Base-by-base conservation (phyloP, 2,888 invertebrate genomes). In the Bellardia pandia region DNA sequence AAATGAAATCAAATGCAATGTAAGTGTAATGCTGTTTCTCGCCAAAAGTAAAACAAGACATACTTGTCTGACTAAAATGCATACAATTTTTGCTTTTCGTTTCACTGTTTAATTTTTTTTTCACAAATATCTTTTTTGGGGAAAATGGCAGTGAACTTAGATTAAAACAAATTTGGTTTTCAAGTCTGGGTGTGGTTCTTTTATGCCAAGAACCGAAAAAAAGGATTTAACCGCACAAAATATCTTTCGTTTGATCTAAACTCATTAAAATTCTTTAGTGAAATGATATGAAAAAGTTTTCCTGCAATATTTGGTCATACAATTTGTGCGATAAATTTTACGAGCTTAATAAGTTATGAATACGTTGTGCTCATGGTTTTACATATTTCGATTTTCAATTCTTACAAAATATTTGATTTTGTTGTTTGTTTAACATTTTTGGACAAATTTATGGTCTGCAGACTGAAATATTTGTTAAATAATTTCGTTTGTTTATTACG, bases 381-480 rank as follows among this genome's bases (percentile, higher is more conserved):
- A 23, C 23, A 23, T 23, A 30, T 13, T 60, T 37, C 68, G 51
- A 58, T 64, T 71, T 78, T 42, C n/a, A 66, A 56, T 77, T 64
- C 45, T 69, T 48, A 58, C 23, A 72, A 64, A 64, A 62, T 53
- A 30, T 42, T 53, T 37, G 33, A 37, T 37, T 37, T 37, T 37
- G 11, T 45, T 45, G 13, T 45, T 9, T 45, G 13, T 45, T 13
- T 4, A 45, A 13, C 13, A 45, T 48, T 42, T 45, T 82, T 23
- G 60, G 13, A 72, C 51, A 84, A 62, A 80, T 83, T 86, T 76
- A 80, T 86, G 83, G 71, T 53, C 33, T 58, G 45, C 83, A 83
- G 71, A 45, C 79, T 71, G 13, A 72, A 74, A 74, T 81, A 74
- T 68, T 81, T 66, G 58, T 66, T 66, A 68, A 74, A 64, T 62